A percentile compares a stretch with the other conserved stretches of the same genome.
These are phyloP conservation scores for Hyperopisus bebe DNA, from an alignment of 2,113 vertebrate genomes.

Conservation along the genomic window DNA sequence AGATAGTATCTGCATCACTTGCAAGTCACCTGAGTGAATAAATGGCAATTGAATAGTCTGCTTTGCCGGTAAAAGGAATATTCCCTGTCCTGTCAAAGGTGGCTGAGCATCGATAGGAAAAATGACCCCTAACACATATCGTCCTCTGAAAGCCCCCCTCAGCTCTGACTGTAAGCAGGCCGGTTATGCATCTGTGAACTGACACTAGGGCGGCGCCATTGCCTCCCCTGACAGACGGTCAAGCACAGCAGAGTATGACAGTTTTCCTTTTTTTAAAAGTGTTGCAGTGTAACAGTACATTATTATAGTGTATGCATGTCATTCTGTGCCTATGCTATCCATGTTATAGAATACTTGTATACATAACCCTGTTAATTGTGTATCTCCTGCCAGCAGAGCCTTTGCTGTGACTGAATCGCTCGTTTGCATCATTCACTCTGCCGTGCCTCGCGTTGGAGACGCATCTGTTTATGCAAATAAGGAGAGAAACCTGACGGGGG, in stretches of 20 bases:
- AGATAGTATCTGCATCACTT: neutral
- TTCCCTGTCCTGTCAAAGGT: neutral
- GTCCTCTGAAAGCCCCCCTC: too few relatives aligned
- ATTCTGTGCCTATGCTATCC: neutral
- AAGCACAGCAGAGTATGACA: neutral
- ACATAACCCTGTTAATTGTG: neutral
- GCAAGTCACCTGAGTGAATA: neutral
- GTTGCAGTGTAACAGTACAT: neutral
- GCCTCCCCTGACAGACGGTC: neutral
- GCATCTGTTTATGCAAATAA: neutral
- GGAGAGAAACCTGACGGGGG: neutral
- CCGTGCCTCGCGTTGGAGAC: neutral
- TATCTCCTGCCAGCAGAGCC: neutral
- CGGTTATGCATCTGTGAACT: neutral
- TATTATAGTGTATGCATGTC: neutral
- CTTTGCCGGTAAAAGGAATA: neutral
- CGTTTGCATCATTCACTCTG: neutral
- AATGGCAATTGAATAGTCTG: neutral
- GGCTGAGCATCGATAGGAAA: neutral
- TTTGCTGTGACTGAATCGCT: neutral
- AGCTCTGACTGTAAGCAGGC: neutral
- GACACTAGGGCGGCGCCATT: neutral
- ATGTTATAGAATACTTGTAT: neutral
- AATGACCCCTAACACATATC: neutral
- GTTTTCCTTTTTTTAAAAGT: too few relatives aligned